Evolutionary conservation across 1,140 invertebrate genomes (phyloP), one percentile per base, ranked within the genome.

Genomic region (Chionoecetes opilio): DNA sequence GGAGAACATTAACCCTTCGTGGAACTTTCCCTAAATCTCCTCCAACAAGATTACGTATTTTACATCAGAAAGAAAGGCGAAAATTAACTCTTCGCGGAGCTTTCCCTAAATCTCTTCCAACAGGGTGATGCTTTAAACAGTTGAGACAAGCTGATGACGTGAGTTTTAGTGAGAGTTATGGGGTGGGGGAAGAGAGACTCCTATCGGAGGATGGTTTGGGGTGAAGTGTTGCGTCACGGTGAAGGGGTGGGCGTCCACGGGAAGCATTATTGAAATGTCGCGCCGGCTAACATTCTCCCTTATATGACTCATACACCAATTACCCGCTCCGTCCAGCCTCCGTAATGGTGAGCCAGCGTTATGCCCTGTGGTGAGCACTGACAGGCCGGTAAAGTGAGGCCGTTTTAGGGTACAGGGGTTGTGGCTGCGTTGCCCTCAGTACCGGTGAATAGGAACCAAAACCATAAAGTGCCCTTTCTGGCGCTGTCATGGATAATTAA

Each of bases 221-320:
- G 26, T 75, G 63, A 26, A 75, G 63, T 21, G 21, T 75, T 75
- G 63, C 63, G 63, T 75, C 63, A 75, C 9, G 63, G 63, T 75
- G 63, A 75, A 75, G 63, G 63, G 63, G 11, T 75, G 63, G 63
- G 11, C n/a, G 63, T 26, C 63, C 21, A 26, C 21, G 63, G 63
- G 63, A 26, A 75, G 63, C 63, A 75, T 8, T 75, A 75, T 17
- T 75, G 26, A 75, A 75, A 75, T 75, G 63, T 75, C 63, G 63
- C 63, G 63, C 26, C 63, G n/a, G 63, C 63, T 75, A 75, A 75
- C 63, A 75, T 26, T 75, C 63, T 75, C 63, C 63, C 63, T 75
- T 75, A 75, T 75, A n/a, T 17, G 63, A 26, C 26, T n/a, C 21
- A 75, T 26, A n/a, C 63, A 75, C 63, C 63, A 75, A 21, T 75